Evolutionary conservation across 2,113 vertebrate genomes (phyloP).

Genomic region (Nematolebias whitei): DNA sequence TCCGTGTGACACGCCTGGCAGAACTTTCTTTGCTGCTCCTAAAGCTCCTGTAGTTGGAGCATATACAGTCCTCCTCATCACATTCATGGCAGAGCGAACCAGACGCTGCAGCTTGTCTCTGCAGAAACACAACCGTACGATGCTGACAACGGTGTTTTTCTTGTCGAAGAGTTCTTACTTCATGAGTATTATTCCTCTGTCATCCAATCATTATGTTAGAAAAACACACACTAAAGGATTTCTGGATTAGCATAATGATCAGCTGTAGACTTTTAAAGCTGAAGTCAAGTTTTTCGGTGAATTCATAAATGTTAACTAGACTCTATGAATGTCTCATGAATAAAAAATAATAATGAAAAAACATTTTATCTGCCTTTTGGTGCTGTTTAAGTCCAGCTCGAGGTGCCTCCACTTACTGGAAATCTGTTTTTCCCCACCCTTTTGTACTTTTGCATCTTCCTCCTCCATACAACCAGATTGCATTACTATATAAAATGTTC

Average conservation of each 20-base stretch:
- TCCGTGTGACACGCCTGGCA: too few relatives aligned
- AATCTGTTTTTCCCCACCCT: not conserved
- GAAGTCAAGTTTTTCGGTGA: slow-evolving; percentile 55
- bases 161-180: slow-evolving; percentile 33
- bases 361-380: slow-evolving; percentile 25
- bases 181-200: slow-evolving; percentile 24
- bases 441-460: not conserved
- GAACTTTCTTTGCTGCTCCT: too few relatives aligned
- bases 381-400: not conserved
- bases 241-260: slow-evolving; percentile 57
- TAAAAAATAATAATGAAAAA: slow-evolving; percentile 16
- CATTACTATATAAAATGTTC: slow-evolving; percentile 22
- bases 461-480: slow-evolving; percentile 17
- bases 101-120: not conserved
- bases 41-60: too few relatives aligned
- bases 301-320: slow-evolving; percentile 58
- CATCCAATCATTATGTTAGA: slow-evolving; percentile 33
- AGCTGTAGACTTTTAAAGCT: slow-evolving; percentile 56
- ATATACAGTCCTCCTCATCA: not conserved
- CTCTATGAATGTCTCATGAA: slow-evolving; percentile 18
- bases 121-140: not conserved
- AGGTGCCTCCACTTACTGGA: slow-evolving; percentile 6
- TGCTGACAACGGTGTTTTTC: slow-evolving; percentile 12
- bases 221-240: slow-evolving; percentile 42
- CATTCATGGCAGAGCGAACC: not conserved